Evolutionary conservation across 2,797 vertebrate species (phyloP), one percentile per base, ranked within the genome.

Genomic region (Megalops cyprinoides): DNA sequence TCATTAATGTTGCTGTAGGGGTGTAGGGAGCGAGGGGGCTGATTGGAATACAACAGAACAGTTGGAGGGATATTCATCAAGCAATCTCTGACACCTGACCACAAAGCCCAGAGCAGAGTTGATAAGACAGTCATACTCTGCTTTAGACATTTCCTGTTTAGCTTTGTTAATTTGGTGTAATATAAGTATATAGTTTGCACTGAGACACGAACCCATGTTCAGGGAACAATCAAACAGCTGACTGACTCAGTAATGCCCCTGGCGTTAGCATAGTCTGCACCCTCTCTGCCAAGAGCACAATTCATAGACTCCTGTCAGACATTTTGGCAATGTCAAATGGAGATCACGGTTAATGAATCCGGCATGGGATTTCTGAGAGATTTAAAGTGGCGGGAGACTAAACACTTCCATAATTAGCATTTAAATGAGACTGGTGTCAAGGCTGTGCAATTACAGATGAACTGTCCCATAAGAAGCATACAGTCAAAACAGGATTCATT

Each of bases 381-480:
- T 84, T 83, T 87, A 88, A 86, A 82, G 82, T 81, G 83, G 86
- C 83, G 84, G 85, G 83, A 86, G 85, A 85, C 87, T 85, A 87
- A 88, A 87, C 81, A 87, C 83, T 84, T 85, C 82, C 81, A 84
- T 82, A 86, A 87, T 89, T 90, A 89, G 87, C 87, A 88, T 90
- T 87, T 83, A 87, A 88, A 88, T 75, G 84, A 90, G 86, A 87
- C 83, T 85, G 81, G 83, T 81, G 82, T 85, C 82, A 85, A 82
- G 82, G 58, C 76, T 78, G 78, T 83, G 84, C 84, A 83, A 83
- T 89, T 85, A 86, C 56, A 86, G 73, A 85, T 60, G 73, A 86
- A 84, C 84, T 81, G 81, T 84, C 85, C 74, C 78, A 75, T 83
- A 81, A 79, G 81, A 39, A 80, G 65, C 79, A 78, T 78, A 79